Percentiles rank a stretch among this genome's conserved stretches.
Conservation (phyloP, 2,888 invertebrate species). For the Diaphora mendica region DNA sequence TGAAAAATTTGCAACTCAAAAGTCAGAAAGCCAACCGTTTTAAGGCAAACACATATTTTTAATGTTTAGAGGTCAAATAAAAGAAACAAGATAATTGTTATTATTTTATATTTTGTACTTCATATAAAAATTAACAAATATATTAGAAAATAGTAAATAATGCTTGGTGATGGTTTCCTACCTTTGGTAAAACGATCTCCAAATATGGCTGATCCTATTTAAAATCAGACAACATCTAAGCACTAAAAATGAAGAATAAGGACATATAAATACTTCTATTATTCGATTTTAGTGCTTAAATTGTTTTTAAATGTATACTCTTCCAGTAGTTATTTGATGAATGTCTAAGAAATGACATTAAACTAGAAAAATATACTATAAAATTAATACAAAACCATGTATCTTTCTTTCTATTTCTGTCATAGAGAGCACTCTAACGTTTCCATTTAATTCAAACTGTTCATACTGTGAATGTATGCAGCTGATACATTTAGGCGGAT, state of each 20-base stretch:
- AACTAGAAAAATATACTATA: neutral
- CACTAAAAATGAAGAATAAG: neutral
- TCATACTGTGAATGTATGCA: neutral
- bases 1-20: too few relatives aligned
- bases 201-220: neutral
- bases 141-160: constrained; percentile 16
- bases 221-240: neutral
- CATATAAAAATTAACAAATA: constrained; percentile 56
- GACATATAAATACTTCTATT: neutral
- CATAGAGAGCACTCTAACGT: neutral
- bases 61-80: neutral
- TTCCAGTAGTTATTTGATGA: neutral
- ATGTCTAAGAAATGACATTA: neutral
- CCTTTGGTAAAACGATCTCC: neutral
- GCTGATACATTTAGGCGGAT: constrained; percentile 57
- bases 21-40: too few relatives aligned
- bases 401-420: neutral
- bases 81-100: constrained; percentile 21
- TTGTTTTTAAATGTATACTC: neutral
- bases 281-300: neutral
- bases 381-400: neutral
- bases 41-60: too few relatives aligned
- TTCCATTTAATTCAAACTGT: neutral
- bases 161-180: neutral
- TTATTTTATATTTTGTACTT: constrained; percentile 35